Conservation (phyloP, 2,113 vertebrate species). For the Falco punctatus region DNA sequence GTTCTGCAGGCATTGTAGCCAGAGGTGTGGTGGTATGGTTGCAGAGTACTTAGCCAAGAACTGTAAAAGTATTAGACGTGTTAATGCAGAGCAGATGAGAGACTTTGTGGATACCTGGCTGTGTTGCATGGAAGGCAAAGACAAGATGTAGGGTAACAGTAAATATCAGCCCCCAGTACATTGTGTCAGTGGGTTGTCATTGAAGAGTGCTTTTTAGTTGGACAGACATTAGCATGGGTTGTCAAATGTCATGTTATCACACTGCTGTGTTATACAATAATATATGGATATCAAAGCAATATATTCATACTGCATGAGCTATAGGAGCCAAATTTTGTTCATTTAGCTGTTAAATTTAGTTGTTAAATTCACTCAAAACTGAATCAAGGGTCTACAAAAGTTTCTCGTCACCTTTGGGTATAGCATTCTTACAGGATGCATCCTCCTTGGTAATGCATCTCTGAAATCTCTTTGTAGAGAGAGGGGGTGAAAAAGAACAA, state of each 20-base stretch:
- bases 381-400: neutral
- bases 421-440: neutral
- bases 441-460: neutral
- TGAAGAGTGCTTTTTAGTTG: neutral
- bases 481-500: neutral
- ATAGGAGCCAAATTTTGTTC: neutral
- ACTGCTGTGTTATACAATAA: neutral
- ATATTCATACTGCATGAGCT: neutral
- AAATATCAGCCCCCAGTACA: neutral
- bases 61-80: conserved; percentile 1
- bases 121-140: neutral
- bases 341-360: neutral
- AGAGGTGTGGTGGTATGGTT: conserved; percentile 11
- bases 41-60: neutral
- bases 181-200: neutral
- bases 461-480: neutral
- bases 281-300: neutral
- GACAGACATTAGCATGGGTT: neutral
- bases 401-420: neutral
- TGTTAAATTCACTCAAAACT: neutral
- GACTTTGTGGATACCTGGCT: neutral
- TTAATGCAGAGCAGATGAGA: neutral
- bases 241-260: neutral
- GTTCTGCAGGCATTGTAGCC: neutral
- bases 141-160: neutral